These are phyloP conservation scores for Lymantria monacha DNA, from an alignment of 2,888 invertebrate genomes.

Conservation along the genomic window DNA sequence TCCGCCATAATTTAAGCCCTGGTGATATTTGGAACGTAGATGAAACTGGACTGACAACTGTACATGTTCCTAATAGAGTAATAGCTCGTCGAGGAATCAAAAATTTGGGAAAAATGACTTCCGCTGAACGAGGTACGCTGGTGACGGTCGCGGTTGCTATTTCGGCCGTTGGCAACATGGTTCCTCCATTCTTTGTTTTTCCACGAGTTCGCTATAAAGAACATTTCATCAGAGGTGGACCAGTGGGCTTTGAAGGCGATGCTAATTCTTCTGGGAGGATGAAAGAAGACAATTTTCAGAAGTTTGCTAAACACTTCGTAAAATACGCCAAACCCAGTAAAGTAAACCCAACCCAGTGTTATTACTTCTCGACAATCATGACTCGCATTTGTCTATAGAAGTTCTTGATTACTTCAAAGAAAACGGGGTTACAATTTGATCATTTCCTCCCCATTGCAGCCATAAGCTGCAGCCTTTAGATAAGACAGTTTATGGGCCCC, in stretches of 20 bases:
- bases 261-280: not conserved
- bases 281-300: not conserved
- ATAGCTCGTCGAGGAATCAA: not conserved
- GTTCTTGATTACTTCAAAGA: no score
- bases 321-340: not conserved
- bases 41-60: no score
- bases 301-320: not conserved
- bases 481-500: no score
- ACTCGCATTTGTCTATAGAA: no score
- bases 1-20: no score
- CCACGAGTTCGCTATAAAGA: no score
- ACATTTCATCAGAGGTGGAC: not conserved
- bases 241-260: not conserved
- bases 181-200: not conserved
- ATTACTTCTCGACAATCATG: not conserved
- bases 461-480: no score
- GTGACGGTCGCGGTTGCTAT: not conserved
- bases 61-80: not conserved
- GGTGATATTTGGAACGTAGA: no score
- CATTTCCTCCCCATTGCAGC: no score
- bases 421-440: not conserved
- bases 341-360: not conserved
- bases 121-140: not conserved
- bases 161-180: not conserved
- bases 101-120: not conserved